These are phyloP conservation scores for Drosophila burlai DNA, from an alignment of 1,140 invertebrate genomes.

Conservation along the genomic window DNA sequence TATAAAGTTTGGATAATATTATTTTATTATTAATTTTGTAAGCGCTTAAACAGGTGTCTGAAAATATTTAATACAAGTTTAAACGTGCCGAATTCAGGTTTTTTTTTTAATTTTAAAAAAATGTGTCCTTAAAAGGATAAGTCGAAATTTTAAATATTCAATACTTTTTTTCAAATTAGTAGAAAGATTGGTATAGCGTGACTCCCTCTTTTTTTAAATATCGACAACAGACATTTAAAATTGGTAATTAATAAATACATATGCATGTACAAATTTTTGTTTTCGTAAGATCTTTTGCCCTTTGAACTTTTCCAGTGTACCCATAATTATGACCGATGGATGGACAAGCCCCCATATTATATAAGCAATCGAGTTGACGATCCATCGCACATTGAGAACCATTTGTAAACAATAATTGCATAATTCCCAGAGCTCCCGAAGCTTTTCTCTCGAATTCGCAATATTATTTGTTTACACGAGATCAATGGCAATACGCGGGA, in stretches of 20 bases:
- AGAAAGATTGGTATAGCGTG: no score
- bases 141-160: no score
- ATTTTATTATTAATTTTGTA: no score
- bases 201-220: no score
- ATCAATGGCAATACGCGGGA: constrained; percentile 28
- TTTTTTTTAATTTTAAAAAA: no score
- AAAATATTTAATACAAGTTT: no score
- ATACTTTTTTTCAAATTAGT: no score
- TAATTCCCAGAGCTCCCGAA: constrained; percentile 20
- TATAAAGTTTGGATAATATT: no score
- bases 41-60: no score
- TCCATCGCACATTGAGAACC: constrained; percentile 34
- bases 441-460: constrained; percentile 15
- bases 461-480: constrained; percentile 41
- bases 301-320: neutral
- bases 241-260: neutral
- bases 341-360: constrained; percentile 40
- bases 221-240: neutral
- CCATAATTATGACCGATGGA: neutral
- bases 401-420: constrained; percentile 50
- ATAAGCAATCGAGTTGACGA: constrained; percentile 20
- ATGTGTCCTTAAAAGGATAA: no score
- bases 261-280: neutral
- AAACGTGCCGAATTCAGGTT: no score
- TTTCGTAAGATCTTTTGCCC: neutral